These are phyloP conservation scores for Arctocebus calabarensis DNA, from an alignment of 2,797 vertebrate genomes.

Conservation along the genomic window DNA sequence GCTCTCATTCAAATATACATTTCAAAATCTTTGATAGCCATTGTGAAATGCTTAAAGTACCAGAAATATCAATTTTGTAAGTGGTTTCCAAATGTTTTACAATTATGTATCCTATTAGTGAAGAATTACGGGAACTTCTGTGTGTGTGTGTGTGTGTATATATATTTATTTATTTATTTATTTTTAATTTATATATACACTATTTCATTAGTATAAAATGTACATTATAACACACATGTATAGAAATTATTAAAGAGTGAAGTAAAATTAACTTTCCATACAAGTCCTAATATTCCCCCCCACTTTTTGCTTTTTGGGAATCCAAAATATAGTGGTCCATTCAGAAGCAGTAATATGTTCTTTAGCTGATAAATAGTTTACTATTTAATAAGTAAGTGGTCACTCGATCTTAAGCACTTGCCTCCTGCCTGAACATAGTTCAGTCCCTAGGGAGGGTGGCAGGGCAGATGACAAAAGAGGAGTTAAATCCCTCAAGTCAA, in stretches of 20 bases:
- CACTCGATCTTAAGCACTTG: rapidly evolving
- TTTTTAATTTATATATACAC: background rate
- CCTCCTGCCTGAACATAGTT: background rate
- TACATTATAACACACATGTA: background rate
- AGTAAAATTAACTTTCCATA: background rate
- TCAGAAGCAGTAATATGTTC: background rate
- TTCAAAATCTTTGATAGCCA: background rate
- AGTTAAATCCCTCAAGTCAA: too few relatives aligned
- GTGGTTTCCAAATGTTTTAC: background rate
- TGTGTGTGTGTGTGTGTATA: too few relatives aligned
- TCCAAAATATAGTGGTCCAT: background rate
- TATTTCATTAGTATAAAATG: background rate
- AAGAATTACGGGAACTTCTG: background rate
- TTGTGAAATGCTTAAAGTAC: background rate
- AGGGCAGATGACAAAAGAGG: too few relatives aligned
- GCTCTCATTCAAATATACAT: background rate
- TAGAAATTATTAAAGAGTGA: background rate
- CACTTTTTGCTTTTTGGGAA: too few relatives aligned
- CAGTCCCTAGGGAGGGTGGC: rapidly evolving
- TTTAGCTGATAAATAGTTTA: background rate
- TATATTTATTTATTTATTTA: background rate
- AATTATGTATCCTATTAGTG: background rate
- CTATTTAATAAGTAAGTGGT: too few relatives aligned
- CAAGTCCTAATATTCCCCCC: background rate
- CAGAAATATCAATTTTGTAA: background rate